These are phyloP conservation scores for Phaetusa simplex DNA, from an alignment of 2,113 vertebrate species.

Conservation along the genomic window DNA sequence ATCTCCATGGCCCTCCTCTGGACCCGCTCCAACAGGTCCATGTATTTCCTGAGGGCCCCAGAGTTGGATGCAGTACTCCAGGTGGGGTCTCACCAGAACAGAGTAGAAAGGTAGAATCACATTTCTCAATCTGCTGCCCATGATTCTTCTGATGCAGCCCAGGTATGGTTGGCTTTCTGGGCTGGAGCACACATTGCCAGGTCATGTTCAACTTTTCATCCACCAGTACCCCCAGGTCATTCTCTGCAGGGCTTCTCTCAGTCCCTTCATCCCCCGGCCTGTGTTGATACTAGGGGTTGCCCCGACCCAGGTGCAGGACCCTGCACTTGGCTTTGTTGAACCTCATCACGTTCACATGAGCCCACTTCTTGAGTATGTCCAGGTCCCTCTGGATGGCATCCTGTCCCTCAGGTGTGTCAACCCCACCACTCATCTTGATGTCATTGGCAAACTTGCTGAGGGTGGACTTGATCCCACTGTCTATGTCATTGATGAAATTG, in stretches of 20 bases:
- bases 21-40: fast-evolving
- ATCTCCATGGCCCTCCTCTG: background rate
- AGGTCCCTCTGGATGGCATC: background rate
- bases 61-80: background rate
- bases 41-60: background rate
- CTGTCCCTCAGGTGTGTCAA: fast-evolving
- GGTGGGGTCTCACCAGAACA: background rate
- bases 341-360: background rate
- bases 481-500: background rate
- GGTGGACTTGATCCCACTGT: background rate
- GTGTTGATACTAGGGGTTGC: background rate
- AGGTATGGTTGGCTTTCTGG: fast-evolving
- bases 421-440: background rate
- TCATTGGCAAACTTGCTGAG: background rate
- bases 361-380: background rate
- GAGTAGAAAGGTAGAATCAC: background rate
- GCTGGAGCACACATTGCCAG: fast-evolving
- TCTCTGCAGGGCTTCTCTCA: background rate
- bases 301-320: background rate
- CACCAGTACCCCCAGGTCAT: background rate
- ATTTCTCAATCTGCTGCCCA: background rate
- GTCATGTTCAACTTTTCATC: background rate
- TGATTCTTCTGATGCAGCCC: background rate
- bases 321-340: background rate
- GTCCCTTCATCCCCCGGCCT: background rate